Evolutionary conservation across 2,888 invertebrate genomes (phyloP), one percentile per base, ranked within the genome.

Genomic region (Automeris io): DNA sequence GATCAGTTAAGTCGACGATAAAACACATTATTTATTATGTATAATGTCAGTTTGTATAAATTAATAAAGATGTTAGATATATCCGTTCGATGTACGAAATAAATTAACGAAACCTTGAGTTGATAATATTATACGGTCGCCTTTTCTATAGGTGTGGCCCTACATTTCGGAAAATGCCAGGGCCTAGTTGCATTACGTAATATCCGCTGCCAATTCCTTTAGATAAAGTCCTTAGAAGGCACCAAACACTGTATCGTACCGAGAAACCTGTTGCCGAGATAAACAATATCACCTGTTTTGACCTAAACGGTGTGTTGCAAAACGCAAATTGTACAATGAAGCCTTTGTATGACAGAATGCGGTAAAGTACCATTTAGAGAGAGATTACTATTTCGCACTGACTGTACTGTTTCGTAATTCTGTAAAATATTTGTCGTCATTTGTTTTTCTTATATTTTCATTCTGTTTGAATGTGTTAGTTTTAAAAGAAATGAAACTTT

Each of bases 231-330:
- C 23, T 37, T 31, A 22, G 23, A 31, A 22, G 18, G 31, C 22
- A 24, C 23, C 16, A 23, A 31, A 19, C 13, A 23, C 23, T 33
- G 37, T 24, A 32, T 37, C 18, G 35, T 44, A 43, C 43, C 40
- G 16, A 51, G 41, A 38, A 57, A 60, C 54, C 53, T 40, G 49
- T 51, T 46, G 45, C 47, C 37, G 41, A 46, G 29, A 40, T 42
- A 48, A 56, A 57, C 51, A 57, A 45, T 51, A 47, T 54, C 57
- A 56, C 54, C 49, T 51, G 53, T 46, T 29, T 46, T 53, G 49
- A 57, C 54, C 51, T 54, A 49, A 45, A 47, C 39, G 35, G 49
- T 19, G 23, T 39, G 11, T 58, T 55, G 45, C 54, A 43, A 54
- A 57, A 59, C 46, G 33, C 33, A 33, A 22, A 33, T 26, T 21